Percentiles rank a stretch among this genome's conserved stretches.
Conservation (phyloP, 2,797 vertebrate species). For the Lepilemur ruficaudatus region DNA sequence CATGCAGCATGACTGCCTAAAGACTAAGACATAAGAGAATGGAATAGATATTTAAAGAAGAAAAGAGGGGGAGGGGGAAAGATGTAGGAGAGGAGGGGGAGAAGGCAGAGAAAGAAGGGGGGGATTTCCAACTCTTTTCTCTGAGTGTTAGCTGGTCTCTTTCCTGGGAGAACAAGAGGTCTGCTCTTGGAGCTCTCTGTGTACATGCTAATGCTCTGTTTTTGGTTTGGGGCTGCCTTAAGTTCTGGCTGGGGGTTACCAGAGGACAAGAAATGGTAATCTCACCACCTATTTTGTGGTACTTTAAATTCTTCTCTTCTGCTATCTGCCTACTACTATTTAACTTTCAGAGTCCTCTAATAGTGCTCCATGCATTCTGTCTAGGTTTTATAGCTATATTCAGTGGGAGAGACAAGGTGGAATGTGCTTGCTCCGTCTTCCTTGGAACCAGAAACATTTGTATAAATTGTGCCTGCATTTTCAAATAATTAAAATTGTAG, state of each 20-base stretch:
- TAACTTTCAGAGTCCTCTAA: background rate
- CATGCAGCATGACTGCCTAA: conserved; percentile 61
- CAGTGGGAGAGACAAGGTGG: background rate
- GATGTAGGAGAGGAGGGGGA: too few species aligned
- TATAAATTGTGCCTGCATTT: background rate
- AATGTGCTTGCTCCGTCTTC: background rate
- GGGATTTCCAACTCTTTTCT: background rate
- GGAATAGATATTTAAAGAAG: background rate
- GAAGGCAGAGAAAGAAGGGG: background rate
- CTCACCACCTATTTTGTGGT: background rate
- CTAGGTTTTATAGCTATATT: background rate
- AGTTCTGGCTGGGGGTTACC: background rate
- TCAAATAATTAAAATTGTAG: background rate
- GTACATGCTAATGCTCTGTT: background rate
- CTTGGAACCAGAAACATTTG: background rate
- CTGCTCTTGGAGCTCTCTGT: background rate
- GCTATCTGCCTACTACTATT: background rate
- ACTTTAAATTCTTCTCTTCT: background rate
- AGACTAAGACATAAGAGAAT: background rate
- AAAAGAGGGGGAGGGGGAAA: background rate
- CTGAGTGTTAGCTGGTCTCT: background rate
- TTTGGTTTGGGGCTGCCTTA: background rate
- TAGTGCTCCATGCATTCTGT: background rate
- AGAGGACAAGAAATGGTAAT: background rate
- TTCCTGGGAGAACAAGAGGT: background rate